Base-by-base conservation (phyloP, 2,113 vertebrate species). In the Rhynchomys soricoides region DNA sequence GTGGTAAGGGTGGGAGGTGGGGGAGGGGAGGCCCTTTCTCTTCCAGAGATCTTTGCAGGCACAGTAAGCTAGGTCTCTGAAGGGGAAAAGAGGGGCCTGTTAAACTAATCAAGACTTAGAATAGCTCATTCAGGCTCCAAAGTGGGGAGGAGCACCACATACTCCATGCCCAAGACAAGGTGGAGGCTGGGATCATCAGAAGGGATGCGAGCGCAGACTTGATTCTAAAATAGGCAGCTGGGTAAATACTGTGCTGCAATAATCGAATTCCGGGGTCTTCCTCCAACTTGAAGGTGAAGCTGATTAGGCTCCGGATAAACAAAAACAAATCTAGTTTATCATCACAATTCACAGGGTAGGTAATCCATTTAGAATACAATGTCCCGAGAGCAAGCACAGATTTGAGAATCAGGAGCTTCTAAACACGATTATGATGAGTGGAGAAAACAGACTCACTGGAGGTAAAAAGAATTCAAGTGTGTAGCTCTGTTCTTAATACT, bases 261-360 rank as follows among this genome's bases (percentile, higher is more conserved):
- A 93, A 97, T 15, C 68, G 52, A 86, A 96, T 94, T 95, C 92
- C 92, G 43, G 75, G 50, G 66, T 88, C 70, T 57, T 95, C 81
- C 92, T 92, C 95, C 64, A 96, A 96, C 90, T 88, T 93, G 95
- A 96, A 95, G 92, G 92, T 89, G 95, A 97, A 97, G 94, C 82
- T 94, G 95, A 94, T 95, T 93, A 95, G 22, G 77, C 82, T 95
- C 74, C 83, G 85, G 82, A 95, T 70, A 96, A 97, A 94, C 90
- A 95, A 97, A 96, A 89, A 94, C 90, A 96, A 92, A 97, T 71
- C 92, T 79, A 90, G 93, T 89, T 96, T 93, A 90, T 45, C 87
- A 86, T 77, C 59, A 26, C 97, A 86, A 88, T 94, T 97, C 93
- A 78, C 79, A 77, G 88, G 31, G 40, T 13, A 92, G 93, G 91